These are phyloP conservation scores for Helleia helle DNA, from an alignment of 2,888 invertebrate species.

Conservation along the genomic window DNA sequence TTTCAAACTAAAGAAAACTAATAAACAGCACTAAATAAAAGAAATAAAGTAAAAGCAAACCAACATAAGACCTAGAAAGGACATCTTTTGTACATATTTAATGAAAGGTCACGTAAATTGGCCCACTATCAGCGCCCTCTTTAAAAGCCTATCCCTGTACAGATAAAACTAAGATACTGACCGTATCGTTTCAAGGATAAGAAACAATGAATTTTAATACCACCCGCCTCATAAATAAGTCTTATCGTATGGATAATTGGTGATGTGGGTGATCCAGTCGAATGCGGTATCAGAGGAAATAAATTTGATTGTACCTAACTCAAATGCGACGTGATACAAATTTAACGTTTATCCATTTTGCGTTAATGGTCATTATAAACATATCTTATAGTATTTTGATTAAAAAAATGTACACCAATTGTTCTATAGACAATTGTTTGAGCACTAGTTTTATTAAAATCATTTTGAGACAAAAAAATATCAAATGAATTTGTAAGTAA, in stretches of 20 bases:
- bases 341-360: too few species aligned
- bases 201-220: slow-evolving; percentile 72
- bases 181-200: slow-evolving; percentile 64
- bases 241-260: slow-evolving; percentile 70
- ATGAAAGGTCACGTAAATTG: slow-evolving; percentile 56
- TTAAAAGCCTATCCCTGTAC: slow-evolving; percentile 71
- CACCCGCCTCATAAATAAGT: slow-evolving; percentile 56
- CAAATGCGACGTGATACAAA: slow-evolving; percentile 19
- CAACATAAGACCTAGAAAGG: slow-evolving; percentile 8
- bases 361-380: too few species aligned
- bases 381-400: too few species aligned
- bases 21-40: too few species aligned
- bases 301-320: slow-evolving; percentile 49
- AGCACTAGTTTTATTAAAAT: too few species aligned
- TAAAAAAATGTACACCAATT: too few species aligned
- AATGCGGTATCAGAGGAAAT: slow-evolving; percentile 34
- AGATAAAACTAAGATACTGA: slow-evolving; percentile 64
- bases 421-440: too few species aligned
- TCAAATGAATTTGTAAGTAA: too few species aligned
- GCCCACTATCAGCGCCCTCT: slow-evolving; percentile 41
- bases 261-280: slow-evolving; percentile 58
- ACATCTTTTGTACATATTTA: too few species aligned
- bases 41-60: too few species aligned
- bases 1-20: too few species aligned
- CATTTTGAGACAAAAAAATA: too few species aligned